Base-by-base conservation (phyloP, 1,140 invertebrate species). In the Drosophila subobscura region DNA sequence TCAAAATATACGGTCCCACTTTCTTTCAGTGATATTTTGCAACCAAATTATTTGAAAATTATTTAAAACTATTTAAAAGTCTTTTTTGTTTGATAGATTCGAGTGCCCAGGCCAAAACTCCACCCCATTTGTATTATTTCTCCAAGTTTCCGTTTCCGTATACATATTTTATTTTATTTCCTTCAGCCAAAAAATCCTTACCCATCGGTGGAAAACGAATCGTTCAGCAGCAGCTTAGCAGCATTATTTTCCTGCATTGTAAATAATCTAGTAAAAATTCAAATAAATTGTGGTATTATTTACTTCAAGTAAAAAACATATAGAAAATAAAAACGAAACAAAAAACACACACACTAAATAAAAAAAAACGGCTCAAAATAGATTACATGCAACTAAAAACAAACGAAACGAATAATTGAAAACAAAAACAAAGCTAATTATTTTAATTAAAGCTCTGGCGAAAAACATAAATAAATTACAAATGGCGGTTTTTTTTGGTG, bases 281-380 rank as follows among this genome's bases (percentile, higher is more conserved):
- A 71, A 37, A 47, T 42, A 41, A 58, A 51, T 46, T 86, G 83
- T 86, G 83, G 83, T 86, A 81, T 75, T 71, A 77, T 85, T 85
- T 77, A 81, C 73, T 85, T 60, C 40, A 85, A 85, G 81, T 85
- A 74, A 86, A 86, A 52, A 46, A 45, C 23, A 45, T 12, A 7
- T 25, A 54, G 16, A 20, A 63, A 14, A 23, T 10, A n/a, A 29
- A 37, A 37, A 37, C 5, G 5, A 55, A 56, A 8, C 7, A 46
- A 29, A 50, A 41, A 4, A 51, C 20, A 27, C 8, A 20, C 29
- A 61, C 33, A 42, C 51, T 41, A 71, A 53, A 22, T 42, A 74
- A 58, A 42, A 49, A 56, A 60, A 56, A 68, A 66, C 47, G 47
- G 72, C 81, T 86, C 77, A 83, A 75, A 29, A 57, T 63, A 59